Evolutionary conservation across 2,888 invertebrate genomes (phyloP), one percentile per base, ranked within the genome.

Genomic region (Parelbella ahira): DNA sequence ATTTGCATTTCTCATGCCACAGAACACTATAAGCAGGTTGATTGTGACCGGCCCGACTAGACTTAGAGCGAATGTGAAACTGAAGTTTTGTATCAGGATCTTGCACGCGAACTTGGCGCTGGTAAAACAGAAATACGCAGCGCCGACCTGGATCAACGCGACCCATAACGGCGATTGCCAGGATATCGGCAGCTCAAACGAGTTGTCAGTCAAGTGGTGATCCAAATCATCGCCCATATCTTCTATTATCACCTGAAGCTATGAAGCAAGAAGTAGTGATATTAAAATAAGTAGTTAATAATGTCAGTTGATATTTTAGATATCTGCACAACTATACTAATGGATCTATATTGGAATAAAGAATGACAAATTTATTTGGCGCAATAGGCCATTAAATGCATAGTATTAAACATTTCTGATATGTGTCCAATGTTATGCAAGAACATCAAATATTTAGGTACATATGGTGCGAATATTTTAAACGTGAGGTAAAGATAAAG

Each of bases 1-100:
- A 60, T 94, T 78, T 4, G 83, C 76, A 37, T 90, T 90, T 53
- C 92, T 92, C 21, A 91, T 58, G 25, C 92, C 91, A 52, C 92
- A 92, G 37, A 93, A 75, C 0, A 90, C 75, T 20, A 94, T 90
- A 19, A 94, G 84, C n/a, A 91, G 64, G 8, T 91, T 91, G 1
- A 96, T 86, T 1, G 93, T 89, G 1, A 92, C 87, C 0, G 97
- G 97, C 0, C 94, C 92, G 0, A 93, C 90, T 5, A 97, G 81
- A 58, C 90, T 92, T 23, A 97, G 79, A 0, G 97, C 96, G 47
- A 97, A 89, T 0, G 97, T 94, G 59, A 94, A 97, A 56, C 96
- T 94, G 68, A 96, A 93, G 37, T 92, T 91, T 71, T 97, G 97
- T 66, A 98, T 96, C 68, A 94, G 91, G 49, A 96, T 93, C 84